These are phyloP conservation scores for Myotis daubentonii DNA, from an alignment of 2,797 vertebrate genomes.

Conservation along the genomic window DNA sequence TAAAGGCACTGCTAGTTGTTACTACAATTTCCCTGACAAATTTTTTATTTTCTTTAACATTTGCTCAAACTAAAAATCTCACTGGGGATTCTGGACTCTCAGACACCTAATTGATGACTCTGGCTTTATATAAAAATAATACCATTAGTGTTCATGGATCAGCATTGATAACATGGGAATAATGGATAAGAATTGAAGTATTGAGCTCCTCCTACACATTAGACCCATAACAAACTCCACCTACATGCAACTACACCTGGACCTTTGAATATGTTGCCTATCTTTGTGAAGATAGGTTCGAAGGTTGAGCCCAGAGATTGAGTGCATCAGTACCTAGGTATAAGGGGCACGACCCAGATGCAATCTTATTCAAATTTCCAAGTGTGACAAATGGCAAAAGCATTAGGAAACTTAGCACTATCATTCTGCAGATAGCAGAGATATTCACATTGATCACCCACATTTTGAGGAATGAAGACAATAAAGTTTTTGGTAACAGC, in stretches of 20 bases:
- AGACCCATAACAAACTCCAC: neutral
- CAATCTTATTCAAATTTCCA: neutral
- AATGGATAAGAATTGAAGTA: neutral
- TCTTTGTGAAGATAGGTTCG: neutral
- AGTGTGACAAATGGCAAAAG: neutral
- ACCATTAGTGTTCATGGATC: neutral
- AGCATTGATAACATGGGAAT: neutral
- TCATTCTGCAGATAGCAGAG: neutral
- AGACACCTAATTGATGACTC: constrained; percentile 9
- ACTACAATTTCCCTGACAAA: neutral
- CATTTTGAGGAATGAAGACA: neutral
- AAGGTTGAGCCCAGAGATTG: neutral
- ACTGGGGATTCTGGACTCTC: neutral
- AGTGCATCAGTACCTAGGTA: neutral
- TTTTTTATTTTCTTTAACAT: constrained; percentile 36
- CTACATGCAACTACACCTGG: neutral
- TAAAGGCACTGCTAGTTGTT: neutral
- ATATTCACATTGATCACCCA: neutral
- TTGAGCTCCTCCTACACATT: neutral
- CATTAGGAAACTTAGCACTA: constrained; percentile 3
- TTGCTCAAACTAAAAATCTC: constrained; percentile 10
- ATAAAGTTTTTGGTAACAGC: neutral
- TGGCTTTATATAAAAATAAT: constrained; percentile 23
- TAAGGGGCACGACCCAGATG: neutral
- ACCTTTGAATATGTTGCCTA: neutral